Evolutionary conservation across 2,113 vertebrate genomes (phyloP).

Genomic region (Edolisoma coerulescens): DNA sequence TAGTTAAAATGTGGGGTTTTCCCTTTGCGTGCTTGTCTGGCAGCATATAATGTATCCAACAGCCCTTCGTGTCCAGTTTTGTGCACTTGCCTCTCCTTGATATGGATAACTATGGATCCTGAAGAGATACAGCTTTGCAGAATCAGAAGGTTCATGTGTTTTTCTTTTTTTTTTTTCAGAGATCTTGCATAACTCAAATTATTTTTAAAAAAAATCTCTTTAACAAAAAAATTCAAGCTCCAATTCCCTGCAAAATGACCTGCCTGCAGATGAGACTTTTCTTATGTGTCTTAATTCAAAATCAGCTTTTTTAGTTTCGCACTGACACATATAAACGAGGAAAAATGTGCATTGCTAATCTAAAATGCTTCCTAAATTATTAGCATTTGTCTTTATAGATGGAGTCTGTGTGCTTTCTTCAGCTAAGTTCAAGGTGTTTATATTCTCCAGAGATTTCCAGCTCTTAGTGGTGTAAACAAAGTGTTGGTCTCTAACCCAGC

Average conservation of each 20-base stretch:
- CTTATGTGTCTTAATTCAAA: not conserved
- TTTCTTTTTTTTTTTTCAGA: not conserved
- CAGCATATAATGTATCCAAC: not conserved
- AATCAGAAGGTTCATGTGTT: not conserved
- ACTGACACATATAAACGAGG: not conserved
- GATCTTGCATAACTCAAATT: not conserved
- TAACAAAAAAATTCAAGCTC: not conserved
- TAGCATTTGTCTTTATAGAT: not conserved
- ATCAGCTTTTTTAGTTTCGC: not conserved
- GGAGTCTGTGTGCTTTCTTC: not conserved
- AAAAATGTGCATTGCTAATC: not conserved
- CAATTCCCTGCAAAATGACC: not conserved
- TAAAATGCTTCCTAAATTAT: not conserved
- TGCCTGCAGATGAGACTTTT: not conserved
- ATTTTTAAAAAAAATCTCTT: not conserved
- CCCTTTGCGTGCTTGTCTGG: not conserved
- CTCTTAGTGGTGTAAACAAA: not conserved
- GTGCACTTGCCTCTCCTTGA: not conserved
- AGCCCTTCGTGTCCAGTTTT: fast-evolving
- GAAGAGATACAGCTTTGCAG: not conserved
- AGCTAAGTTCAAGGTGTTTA: not conserved
- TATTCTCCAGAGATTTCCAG: not conserved
- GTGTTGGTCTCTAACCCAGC: not conserved
- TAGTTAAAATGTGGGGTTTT: not conserved
- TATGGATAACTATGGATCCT: not conserved